Base-by-base conservation (phyloP, 2,113 vertebrate genomes). In the Chaenocephalus aceratus region DNA sequence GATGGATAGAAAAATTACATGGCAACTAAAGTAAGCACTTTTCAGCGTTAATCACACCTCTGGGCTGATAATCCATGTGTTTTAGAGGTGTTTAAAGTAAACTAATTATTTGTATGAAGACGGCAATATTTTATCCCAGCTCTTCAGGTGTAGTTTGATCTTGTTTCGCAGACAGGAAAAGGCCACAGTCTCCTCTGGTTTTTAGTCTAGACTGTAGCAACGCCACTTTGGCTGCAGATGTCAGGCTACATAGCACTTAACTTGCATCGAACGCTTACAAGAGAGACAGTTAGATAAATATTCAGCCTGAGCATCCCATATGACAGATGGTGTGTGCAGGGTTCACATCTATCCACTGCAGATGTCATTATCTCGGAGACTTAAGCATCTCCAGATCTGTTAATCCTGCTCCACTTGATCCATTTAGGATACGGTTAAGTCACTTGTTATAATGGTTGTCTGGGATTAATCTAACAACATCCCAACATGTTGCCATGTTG, bases 191-290 rank as follows among this genome's bases (percentile, higher is more conserved):
- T 66, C 80, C 23, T 5, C 10, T 23, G 48, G 34, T 58, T 80
- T 79, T 48, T 11, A 46, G 68, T 84, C 60, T 70, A 77, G 81
- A 80, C 67, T 59, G 16, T 18, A 69, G 44, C 45, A 62, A 8
- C 34, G 26, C 46, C 44, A 79, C 44, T 13, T 49, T 48, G 82
- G 64, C 57, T 85, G 61, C 3, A 59, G 36, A 75, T 77, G 34
- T 46, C 75, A 12, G 72, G 18, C 82, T 72, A 61, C 66, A 57
- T 48, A 53, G 26, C 66, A 83, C 65, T 85, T 90, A 78, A 71
- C 44, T 64, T 13, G 10, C 30, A 59, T 30, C 16, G 44, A 72
- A 34, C 44, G 57, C 49, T 26, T 10, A 21, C 12, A 56, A 59
- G 18, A 58, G 82, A 75, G 66, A 61, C 34, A 6, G 30, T 8